Conservation (phyloP, 2,113 vertebrate genomes). For the Dascyllus trimaculatus region DNA sequence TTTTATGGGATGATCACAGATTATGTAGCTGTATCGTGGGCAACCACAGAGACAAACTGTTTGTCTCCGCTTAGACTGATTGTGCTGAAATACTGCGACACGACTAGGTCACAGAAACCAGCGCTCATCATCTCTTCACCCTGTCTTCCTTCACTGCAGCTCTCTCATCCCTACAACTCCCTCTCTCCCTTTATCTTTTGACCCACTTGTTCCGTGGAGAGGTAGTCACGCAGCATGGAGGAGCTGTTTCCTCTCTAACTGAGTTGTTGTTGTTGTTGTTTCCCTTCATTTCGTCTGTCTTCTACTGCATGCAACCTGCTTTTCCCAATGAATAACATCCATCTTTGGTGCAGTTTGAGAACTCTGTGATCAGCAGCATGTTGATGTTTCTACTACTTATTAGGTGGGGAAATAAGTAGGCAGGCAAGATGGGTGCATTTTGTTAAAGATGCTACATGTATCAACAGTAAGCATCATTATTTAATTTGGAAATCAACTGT, state of each 20-base stretch:
- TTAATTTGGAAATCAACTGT: no score
- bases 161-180: conserved; percentile 96
- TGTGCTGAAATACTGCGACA: conserved; percentile 5
- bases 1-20: conserved; percentile 30
- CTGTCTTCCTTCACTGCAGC: conserved; percentile 88
- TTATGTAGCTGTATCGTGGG: conserved; percentile 15
- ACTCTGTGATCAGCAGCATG: conserved; percentile 49
- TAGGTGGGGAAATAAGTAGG: background rate
- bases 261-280: conserved; percentile 20
- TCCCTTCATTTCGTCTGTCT: conserved; percentile 1
- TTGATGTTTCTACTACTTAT: background rate
- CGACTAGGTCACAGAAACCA: conserved; percentile 9
- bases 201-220: conserved; percentile 85
- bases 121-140: conserved; percentile 62
- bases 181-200: conserved; percentile 99
- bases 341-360: conserved; percentile 27
- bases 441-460: conserved; percentile 14
- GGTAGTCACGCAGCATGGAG: conserved; percentile 87
- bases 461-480: background rate
- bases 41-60: conserved; percentile 17
- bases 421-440: background rate
- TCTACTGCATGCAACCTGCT: conserved; percentile 51
- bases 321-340: background rate
- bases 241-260: conserved; percentile 38
- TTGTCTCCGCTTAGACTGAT: conserved; percentile 13